Base-by-base conservation (phyloP, 2,888 invertebrate genomes). In the Hydriomena furcata region DNA sequence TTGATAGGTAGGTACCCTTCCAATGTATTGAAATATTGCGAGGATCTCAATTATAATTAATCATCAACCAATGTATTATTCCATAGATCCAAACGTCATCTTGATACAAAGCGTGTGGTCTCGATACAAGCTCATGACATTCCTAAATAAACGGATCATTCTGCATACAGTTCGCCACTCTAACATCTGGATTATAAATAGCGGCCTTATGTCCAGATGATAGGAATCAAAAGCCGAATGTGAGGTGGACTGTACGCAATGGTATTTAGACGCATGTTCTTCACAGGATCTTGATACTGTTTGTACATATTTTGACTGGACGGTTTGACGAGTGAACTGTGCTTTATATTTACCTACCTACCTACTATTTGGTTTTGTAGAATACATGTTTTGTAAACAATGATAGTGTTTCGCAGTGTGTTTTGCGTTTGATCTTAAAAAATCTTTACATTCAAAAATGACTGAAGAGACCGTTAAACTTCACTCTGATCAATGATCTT, bases 231-330 rank as follows among this genome's bases (percentile, higher is more conserved):
- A n/a, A 8, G n/a, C 31, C 11, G 12, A 38, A 12, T 27, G 25
- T 27, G 7, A 43, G 10, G 8, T 34, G 7, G 32, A 31, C 17
- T 37, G 28, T 49, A 42, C 36, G 69, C 73, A 78, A 78, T 77
- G 76, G 76, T 76, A 71, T 71, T 73, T 71, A 62, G 73, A 77
- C 80, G 69, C 65, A 65, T 66, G 75, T 79, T 79, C 58, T 64
- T 72, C 68, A 68, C 81, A 65, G 67, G 67, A 70, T 75, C 76
- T 74, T 71, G 69, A 72, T 66, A 65, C 70, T 78, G 77, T 82
- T 74, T 71, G 66, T 79, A 82, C 76, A 82, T 87, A 82, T 88
- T 88, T 84, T 88, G 89, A 88, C 83, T 77, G 66, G 66, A 71
- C 72, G 72, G 78, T 78, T 80, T 74, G 71, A 74, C 68, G 73